Evolutionary conservation across 2,888 invertebrate genomes (phyloP).

Genomic region (Ditylenchus weischeri): DNA sequence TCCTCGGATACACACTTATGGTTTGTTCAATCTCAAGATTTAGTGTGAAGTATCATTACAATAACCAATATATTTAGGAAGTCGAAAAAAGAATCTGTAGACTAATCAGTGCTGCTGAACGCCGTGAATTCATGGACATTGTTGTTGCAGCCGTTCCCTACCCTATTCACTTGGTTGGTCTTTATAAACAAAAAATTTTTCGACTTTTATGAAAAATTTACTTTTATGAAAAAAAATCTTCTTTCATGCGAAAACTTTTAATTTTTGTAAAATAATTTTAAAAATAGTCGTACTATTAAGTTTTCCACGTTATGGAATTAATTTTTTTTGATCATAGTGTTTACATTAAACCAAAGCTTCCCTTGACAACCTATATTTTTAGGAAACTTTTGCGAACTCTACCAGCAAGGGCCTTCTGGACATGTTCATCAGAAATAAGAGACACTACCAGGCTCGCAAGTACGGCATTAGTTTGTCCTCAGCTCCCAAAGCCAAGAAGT

Average conservation of each 20-base stretch:
- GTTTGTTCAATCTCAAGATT: neutral
- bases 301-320: too few species aligned
- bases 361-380: neutral
- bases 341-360: too few species aligned
- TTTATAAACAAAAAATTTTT: too few species aligned
- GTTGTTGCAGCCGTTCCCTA: neutral
- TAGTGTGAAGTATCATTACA: too few species aligned
- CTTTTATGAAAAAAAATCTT: too few species aligned
- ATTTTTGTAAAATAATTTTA: too few species aligned
- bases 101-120: slow-evolving; percentile 3
- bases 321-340: too few species aligned
- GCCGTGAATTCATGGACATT: slow-evolving; percentile 1
- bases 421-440: slow-evolving; percentile 8
- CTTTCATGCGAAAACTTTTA: too few species aligned
- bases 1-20: slow-evolving; percentile 2
- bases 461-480: slow-evolving; percentile 7
- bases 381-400: slow-evolving; percentile 7
- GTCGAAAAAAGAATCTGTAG: neutral
- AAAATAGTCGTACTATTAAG: too few species aligned
- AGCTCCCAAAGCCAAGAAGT: too few species aligned
- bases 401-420: slow-evolving; percentile 5
- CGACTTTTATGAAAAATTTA: too few species aligned
- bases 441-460: slow-evolving; percentile 2
- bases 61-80: neutral
- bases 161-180: neutral